Percentiles rank a stretch among this genome's conserved stretches.
Conservation (phyloP, 2,797 vertebrate species). For the Sarcoramphus papa region DNA sequence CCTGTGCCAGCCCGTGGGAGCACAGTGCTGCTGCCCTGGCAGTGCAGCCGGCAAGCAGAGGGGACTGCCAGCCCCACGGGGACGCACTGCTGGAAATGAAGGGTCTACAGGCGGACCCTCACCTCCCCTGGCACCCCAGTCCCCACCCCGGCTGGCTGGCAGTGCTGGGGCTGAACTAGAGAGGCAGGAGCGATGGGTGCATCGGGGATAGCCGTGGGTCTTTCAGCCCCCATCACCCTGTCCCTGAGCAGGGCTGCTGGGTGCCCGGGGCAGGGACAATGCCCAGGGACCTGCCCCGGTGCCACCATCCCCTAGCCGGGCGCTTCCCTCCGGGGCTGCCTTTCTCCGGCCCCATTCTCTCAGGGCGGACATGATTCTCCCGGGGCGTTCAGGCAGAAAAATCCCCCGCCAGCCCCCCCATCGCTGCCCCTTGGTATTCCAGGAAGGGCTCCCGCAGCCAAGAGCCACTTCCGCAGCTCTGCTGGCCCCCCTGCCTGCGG, state of each 20-base stretch:
- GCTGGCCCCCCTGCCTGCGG: neutral
- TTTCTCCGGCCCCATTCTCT: constrained; percentile 6
- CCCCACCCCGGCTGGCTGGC: rapidly evolving
- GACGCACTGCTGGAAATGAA: neutral
- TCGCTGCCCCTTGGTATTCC: constrained; percentile 48
- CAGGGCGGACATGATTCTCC: constrained; percentile 26
- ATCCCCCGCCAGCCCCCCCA: constrained; percentile 23
- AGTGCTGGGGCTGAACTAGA: neutral
- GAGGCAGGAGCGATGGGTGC: rapidly evolving
- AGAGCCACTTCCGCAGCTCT: constrained; percentile 23
- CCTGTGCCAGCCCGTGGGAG: neutral
- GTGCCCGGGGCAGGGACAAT: neutral
- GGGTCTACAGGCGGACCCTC: neutral
- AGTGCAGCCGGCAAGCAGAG: neutral
- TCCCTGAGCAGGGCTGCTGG: neutral
- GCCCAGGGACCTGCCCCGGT: neutral
- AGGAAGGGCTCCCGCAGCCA: constrained; percentile 7
- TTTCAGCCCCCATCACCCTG: neutral
- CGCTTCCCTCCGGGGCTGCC: neutral
- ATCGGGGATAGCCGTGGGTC: too few relatives aligned
- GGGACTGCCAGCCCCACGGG: neutral
- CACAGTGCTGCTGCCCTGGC: neutral
- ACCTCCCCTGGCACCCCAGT: neutral
- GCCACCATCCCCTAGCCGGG: neutral
- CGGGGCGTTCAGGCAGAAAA: constrained; percentile 50